Base-by-base conservation (phyloP, 2,797 vertebrate genomes). In the Scolopax bukidnonensis region DNA sequence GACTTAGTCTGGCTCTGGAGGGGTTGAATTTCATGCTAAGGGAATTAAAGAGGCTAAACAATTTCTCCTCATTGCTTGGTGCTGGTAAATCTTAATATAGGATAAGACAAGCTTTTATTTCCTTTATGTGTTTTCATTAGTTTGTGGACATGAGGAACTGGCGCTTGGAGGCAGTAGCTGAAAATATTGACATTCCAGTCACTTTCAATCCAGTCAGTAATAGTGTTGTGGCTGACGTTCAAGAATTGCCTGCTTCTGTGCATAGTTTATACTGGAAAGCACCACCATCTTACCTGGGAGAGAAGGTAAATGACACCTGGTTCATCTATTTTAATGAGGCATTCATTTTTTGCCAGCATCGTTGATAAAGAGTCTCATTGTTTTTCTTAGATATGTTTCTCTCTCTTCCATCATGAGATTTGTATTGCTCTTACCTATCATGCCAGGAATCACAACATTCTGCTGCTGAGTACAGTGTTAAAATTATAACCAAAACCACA, bases 101-200 rank as follows among this genome's bases (percentile, higher is more conserved):
- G 10, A 51, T 32, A 30, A 90, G 36, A 38, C n/a, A 30, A 96
- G 15, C 50, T 87, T 90, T 63, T 75, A 20, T 71, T 80, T 93
- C 27, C 27, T 79, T 83, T 43, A 19, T 89, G 23, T 96, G 8
- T 94, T 93, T 70, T 79, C 30, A 14, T 95, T 89, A 99, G 99
- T 98, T 99, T 96, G 98, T 98, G 85, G 98, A 99, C 65, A 99
- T 99, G 99, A 98, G 79, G 67, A 98, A 91, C 88, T 99, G 99
- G 99, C 98, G 15, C 69, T 97, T 99, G 95, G 97, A 99, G 97
- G 98, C 96, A 2, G 67, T 82, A 2, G 98, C 98, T 67, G 98
- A 97, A 80, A 51, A 86, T 47, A 96, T 87, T 67, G 97, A 98
- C 68, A 94, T 99, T 76, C 96, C 98, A 9, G 97, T 99, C 38